Conservation (phyloP, 2,888 invertebrate genomes). For the Chrysodeixis includens region DNA sequence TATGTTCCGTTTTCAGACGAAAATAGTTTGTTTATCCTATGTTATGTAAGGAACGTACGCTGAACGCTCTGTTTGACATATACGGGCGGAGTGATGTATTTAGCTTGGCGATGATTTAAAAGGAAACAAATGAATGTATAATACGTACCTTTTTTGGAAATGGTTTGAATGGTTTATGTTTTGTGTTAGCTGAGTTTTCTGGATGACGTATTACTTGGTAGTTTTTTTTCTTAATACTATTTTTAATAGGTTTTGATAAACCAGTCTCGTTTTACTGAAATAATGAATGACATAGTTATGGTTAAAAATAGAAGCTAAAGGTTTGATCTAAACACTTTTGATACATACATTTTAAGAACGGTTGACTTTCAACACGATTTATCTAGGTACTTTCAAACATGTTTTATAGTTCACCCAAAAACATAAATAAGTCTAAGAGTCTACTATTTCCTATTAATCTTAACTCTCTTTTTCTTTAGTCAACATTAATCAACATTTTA, state of each 20-base stretch:
- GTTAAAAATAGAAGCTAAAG: no score
- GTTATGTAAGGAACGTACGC: constrained; percentile 31
- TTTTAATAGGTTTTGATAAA: no score
- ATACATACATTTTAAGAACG: not conserved
- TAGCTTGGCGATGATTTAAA: not conserved
- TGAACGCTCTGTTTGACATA: constrained; percentile 29
- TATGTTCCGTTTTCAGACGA: constrained; percentile 39
- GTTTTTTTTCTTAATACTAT: no score
- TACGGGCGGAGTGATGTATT: not conserved
- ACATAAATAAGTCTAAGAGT: constrained; percentile 20
- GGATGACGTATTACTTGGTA: no score
- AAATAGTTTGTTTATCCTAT: constrained; percentile 52
- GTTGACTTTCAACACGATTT: not conserved
- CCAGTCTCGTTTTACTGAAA: no score
- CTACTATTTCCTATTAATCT: constrained; percentile 36
- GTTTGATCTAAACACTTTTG: no score
- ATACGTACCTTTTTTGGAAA: not conserved
- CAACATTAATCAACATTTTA: constrained; percentile 56
- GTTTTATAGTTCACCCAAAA: constrained; percentile 1
- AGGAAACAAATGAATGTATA: not conserved
- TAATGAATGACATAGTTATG: no score
- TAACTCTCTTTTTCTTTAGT: constrained; percentile 28
- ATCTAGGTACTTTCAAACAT: not conserved
- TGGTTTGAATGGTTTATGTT: not conserved
- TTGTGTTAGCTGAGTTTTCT: no score